Conservation (phyloP, 1,140 invertebrate species). For the Penaeus chinensis region DNA sequence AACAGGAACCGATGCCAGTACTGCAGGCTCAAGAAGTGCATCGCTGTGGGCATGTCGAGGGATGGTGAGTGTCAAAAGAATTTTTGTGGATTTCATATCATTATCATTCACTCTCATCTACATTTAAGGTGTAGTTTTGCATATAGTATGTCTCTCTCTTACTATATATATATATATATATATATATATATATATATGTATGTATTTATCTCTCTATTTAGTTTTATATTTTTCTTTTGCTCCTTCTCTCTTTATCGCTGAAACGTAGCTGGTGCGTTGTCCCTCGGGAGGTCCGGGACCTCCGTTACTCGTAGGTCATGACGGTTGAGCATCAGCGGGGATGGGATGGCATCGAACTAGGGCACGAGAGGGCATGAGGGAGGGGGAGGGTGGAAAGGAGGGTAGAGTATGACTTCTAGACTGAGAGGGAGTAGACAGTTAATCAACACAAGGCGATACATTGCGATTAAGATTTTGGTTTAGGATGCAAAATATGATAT, state of each 20-base stretch:
- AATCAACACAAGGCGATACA: too few relatives aligned
- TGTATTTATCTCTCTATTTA: not conserved
- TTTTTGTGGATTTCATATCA: too few relatives aligned
- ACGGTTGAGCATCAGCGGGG: not conserved
- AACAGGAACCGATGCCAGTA: constrained; percentile 98
- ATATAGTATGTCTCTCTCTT: too few relatives aligned
- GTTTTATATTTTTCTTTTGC: not conserved
- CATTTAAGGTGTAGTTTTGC: too few relatives aligned
- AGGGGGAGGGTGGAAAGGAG: not conserved
- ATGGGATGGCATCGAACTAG: not conserved
- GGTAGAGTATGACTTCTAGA: too few relatives aligned
- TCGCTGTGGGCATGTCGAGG: constrained; percentile 97
- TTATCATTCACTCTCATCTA: too few relatives aligned
- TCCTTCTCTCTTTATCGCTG: constrained; percentile 62
- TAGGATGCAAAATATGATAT: too few relatives aligned
- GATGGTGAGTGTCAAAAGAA: constrained; percentile 81
- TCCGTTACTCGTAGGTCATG: constrained; percentile 37
- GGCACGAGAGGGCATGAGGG: not conserved
- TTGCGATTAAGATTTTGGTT: too few relatives aligned
- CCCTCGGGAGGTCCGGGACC: not conserved
- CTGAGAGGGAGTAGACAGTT: too few relatives aligned
- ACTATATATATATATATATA: too few relatives aligned
- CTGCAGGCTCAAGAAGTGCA: constrained; percentile 97
- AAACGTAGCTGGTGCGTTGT: constrained; percentile 21
- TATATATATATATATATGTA: too few relatives aligned